These are phyloP conservation scores for Spinibarbus caldwelli DNA, from an alignment of 2,797 vertebrate genomes.

Conservation along the genomic window DNA sequence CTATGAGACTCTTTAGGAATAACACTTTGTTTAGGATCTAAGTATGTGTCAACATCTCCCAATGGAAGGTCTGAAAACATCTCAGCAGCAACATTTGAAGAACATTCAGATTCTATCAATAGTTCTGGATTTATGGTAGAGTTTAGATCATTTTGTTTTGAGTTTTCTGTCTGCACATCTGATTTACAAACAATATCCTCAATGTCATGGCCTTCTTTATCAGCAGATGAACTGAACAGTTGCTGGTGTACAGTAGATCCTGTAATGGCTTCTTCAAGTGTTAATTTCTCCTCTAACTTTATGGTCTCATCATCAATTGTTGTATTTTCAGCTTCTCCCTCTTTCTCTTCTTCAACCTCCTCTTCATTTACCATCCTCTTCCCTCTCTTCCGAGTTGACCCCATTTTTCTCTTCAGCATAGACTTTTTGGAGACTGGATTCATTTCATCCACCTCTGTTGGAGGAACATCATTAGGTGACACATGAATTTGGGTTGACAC, in stretches of 20 bases:
- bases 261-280: background rate
- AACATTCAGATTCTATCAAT: background rate
- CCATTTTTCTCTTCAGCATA: conserved; percentile 60
- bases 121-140: background rate
- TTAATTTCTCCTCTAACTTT: background rate
- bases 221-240: background rate
- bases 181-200: background rate
- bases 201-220: conserved; percentile 3
- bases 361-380: background rate
- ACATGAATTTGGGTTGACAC: conserved; percentile 4
- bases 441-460: background rate
- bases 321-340: conserved; percentile 22
- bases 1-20: background rate
- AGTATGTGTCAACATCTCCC: background rate
- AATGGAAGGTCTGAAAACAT: background rate
- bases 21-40: background rate
- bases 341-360: conserved; percentile 10
- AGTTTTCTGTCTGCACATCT: background rate
- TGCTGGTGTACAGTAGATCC: background rate
- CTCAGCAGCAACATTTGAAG: background rate
- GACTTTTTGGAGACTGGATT: background rate
- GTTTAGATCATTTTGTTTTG: conserved; percentile 5
- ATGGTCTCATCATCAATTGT: background rate
- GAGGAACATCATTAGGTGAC: background rate
- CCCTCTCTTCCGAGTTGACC: conserved; percentile 49